Evolutionary conservation across 23 tunicate species (phyloP).

Genomic region (Botrylloides violaceus): DNA sequence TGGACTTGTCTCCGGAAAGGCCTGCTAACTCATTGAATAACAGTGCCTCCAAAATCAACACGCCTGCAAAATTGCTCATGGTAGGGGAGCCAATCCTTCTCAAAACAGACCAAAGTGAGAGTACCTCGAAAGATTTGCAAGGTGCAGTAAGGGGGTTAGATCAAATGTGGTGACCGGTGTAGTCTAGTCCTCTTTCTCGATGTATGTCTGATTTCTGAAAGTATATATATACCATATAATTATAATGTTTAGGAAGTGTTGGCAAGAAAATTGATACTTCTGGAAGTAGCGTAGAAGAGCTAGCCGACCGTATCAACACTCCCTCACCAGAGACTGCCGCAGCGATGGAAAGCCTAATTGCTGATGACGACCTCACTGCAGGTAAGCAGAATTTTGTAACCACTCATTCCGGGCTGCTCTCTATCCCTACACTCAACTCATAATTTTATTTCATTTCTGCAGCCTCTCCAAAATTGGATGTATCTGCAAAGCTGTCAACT

Average conservation of each 20-base stretch:
- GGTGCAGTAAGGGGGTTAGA: too few relatives aligned
- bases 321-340: constrained; percentile 29
- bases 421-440: background rate
- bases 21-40: background rate
- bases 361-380: constrained; percentile 13
- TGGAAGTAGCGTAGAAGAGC: constrained; percentile 20
- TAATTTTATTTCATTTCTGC: background rate
- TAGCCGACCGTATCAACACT: constrained; percentile 10
- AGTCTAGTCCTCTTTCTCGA: too few relatives aligned
- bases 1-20: constrained; percentile 8
- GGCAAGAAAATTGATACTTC: constrained; percentile 1
- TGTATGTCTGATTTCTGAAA: too few relatives aligned
- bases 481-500: background rate
- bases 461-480: constrained; percentile 22
- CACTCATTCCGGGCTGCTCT: background rate
- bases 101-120: constrained; percentile 14
- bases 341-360: constrained; percentile 23
- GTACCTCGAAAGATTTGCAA: background rate
- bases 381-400: background rate
- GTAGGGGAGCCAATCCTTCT: constrained; percentile 24
- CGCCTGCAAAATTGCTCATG: constrained; percentile 29
- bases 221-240: background rate
- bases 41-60: constrained; percentile 3
- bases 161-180: too few relatives aligned
- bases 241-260: background rate